Conservation (phyloP, 2,888 invertebrate genomes). For the Eupithecia pulchellata region DNA sequence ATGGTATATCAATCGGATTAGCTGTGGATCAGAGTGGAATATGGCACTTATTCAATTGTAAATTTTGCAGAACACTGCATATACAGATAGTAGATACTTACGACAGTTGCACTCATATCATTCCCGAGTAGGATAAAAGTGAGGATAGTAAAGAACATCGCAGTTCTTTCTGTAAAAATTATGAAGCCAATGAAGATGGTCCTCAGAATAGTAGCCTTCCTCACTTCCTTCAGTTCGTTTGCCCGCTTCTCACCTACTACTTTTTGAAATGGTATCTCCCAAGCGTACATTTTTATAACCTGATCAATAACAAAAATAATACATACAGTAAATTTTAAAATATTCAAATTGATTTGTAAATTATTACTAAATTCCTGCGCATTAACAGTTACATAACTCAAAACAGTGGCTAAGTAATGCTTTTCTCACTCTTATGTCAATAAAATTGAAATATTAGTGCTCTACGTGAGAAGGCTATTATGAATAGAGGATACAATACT, state of each 20-base stretch:
- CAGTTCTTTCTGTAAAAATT: constrained; percentile 92
- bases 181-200: constrained; percentile 90
- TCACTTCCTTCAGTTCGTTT: constrained; percentile 84
- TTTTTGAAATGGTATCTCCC: constrained; percentile 95
- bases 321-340: background rate
- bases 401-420: no score
- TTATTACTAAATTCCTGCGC: background rate
- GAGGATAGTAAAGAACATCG: constrained; percentile 90
- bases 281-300: constrained; percentile 98
- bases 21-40: no score
- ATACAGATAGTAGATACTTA: constrained; percentile 60
- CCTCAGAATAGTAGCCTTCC: constrained; percentile 87
- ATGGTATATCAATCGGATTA: no score
- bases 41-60: no score
- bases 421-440: no score
- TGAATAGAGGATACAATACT: no score
- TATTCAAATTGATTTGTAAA: background rate
- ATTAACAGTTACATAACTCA: no score
- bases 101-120: constrained; percentile 89
- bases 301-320: constrained; percentile 58
- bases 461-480: no score
- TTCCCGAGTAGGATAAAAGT: constrained; percentile 88
- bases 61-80: background rate
- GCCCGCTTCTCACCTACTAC: constrained; percentile 90
- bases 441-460: no score